These are phyloP conservation scores for Rhizoglyphus robini DNA, from an alignment of 1,140 invertebrate species.

Conservation along the genomic window DNA sequence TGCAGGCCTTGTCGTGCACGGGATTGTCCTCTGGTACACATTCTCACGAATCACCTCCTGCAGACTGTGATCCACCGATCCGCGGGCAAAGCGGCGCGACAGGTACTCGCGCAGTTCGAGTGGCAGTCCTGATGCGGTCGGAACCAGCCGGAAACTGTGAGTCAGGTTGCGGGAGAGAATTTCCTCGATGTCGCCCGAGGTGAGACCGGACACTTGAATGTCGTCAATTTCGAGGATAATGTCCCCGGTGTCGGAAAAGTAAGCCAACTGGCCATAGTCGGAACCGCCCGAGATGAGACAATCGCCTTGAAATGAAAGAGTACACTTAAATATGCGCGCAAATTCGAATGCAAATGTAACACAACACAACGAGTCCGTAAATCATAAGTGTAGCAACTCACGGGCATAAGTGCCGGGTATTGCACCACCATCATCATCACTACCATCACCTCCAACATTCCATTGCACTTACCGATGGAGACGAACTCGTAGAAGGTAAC, in stretches of 20 bases:
- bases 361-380: background rate
- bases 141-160: conserved; percentile 13
- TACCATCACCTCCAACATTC: background rate
- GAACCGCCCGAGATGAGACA: conserved; percentile 21
- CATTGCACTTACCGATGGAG: background rate
- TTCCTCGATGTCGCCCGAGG: conserved; percentile 42
- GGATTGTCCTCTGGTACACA: conserved; percentile 51
- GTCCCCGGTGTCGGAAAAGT: conserved; percentile 34
- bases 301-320: conserved; percentile 6
- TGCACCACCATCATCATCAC: too few species aligned
- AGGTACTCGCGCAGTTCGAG: conserved; percentile 46
- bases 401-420: too few species aligned
- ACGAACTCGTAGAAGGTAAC: background rate
- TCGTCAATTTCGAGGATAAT: conserved; percentile 48
- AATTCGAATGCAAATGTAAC: too few species aligned
- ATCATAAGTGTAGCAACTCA: background rate
- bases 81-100: conserved; percentile 47
- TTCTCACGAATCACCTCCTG: conserved; percentile 55
- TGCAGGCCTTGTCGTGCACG: conserved; percentile 38
- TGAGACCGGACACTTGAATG: conserved; percentile 49
- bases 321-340: too few species aligned
- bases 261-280: conserved; percentile 23
- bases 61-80: conserved; percentile 49
- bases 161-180: background rate
- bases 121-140: conserved; percentile 12